Percentiles rank a stretch among this genome's conserved stretches.
These are phyloP conservation scores for Cacatua alba DNA, from an alignment of 2,113 vertebrate genomes.

Conservation along the genomic window DNA sequence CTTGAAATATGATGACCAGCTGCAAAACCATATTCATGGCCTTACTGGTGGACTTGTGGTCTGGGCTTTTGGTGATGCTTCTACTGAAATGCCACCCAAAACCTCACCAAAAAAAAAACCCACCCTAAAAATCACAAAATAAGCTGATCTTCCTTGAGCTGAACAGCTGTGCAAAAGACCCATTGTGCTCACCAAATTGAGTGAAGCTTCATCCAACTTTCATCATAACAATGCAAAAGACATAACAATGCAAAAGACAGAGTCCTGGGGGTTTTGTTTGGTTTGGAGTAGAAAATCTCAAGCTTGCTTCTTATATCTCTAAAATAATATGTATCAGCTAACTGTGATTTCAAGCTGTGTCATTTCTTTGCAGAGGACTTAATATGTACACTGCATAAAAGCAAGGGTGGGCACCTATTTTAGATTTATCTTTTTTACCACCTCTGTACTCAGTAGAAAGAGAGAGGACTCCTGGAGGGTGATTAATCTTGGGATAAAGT, in stretches of 20 bases:
- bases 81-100: not conserved
- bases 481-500: not conserved
- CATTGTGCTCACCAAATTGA: not conserved
- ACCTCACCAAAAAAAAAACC: accelerated
- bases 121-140: not conserved
- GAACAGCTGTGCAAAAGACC: not conserved
- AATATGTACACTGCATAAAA: not conserved
- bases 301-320: not conserved
- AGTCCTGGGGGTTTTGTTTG: not conserved
- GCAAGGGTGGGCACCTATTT: not conserved
- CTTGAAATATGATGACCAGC: not conserved
- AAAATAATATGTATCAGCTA: not conserved
- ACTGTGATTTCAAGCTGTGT: not conserved
- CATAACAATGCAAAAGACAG: not conserved
- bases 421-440: not conserved
- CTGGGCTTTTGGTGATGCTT: not conserved
- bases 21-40: not conserved
- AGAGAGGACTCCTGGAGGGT: not conserved
- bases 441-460: not conserved
- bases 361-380: not conserved
- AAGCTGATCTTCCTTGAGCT: not conserved
- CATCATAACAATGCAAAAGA: not conserved
- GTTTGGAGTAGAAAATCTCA: not conserved
- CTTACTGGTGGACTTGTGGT: not conserved
- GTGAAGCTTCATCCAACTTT: not conserved